phyloP scores from a whole-genome alignment of 2,797 vertebrate genomes.

The Sphenopsis melanotis region DNA sequence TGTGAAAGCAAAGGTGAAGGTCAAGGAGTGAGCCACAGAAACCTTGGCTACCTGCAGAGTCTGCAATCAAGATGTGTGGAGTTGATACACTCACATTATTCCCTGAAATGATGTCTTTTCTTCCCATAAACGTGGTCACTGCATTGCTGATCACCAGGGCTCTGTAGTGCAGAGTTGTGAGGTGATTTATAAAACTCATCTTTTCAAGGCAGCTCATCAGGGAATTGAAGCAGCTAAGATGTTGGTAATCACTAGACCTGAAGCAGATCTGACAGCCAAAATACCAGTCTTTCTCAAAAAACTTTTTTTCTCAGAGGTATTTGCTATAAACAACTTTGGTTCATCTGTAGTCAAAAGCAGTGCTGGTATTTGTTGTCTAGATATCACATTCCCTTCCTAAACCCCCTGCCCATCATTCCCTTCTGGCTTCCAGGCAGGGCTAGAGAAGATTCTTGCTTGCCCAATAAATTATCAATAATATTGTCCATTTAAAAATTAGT shows the following conservation, averaged over 20 bases:
- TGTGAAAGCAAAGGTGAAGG: conserved; percentile 30
- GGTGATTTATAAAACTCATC: conserved; percentile 21
- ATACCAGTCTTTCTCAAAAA: conserved; percentile 17
- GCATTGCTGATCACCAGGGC: background rate
- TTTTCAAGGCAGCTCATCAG: conserved; percentile 40
- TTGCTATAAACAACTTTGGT: conserved; percentile 10
- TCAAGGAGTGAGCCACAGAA: conserved; percentile 46
- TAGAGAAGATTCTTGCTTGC: background rate
- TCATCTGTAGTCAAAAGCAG: conserved; percentile 40
- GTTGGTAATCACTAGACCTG: conserved; percentile 36
- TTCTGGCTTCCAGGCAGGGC: background rate
- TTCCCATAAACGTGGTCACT: conserved; percentile 26
- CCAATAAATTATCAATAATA: background rate
- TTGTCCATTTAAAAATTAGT: background rate
- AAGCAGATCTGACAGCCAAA: conserved; percentile 44
- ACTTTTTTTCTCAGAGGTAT: conserved; percentile 11
- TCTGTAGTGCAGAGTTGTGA: background rate
- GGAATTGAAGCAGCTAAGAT: conserved; percentile 55
- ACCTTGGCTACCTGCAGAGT: conserved; percentile 48
- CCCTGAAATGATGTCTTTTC: conserved; percentile 32
- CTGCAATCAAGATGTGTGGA: conserved; percentile 46
- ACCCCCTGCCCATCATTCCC: background rate
- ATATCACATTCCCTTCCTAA: background rate
- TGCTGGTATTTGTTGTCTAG: background rate
- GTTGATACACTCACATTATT: conserved; percentile 17